Conservation (phyloP, 1,140 invertebrate genomes). For the Drosophila ironensis region DNA sequence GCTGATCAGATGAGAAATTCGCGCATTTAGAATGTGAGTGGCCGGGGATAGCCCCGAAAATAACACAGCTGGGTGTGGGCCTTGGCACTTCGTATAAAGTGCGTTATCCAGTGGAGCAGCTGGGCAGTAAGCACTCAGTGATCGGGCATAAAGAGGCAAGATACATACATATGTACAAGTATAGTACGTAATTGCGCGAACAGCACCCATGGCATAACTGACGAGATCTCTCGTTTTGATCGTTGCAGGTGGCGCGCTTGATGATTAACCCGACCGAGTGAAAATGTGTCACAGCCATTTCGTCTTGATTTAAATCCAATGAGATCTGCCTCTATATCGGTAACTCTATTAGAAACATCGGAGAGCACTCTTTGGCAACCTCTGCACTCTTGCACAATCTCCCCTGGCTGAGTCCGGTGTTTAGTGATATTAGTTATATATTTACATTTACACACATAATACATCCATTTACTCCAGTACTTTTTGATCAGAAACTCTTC, state of each 20-base stretch:
- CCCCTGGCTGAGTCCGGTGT: constrained; percentile 54
- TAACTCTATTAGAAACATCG: constrained; percentile 46
- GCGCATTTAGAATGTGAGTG: constrained; percentile 33
- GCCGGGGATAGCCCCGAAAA: constrained; percentile 54
- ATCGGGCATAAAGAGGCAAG: too few species aligned
- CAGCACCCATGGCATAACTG: neutral
- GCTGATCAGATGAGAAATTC: constrained; percentile 29
- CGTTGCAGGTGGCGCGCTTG: constrained; percentile 71
- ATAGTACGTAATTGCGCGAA: constrained; percentile 46
- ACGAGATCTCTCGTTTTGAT: constrained; percentile 9
- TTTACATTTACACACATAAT: constrained; percentile 42
- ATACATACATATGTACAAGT: too few species aligned
- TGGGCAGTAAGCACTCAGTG: too few species aligned
- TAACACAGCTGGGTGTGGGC: constrained; percentile 34
- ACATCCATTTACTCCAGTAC: constrained; percentile 20
- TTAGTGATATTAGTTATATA: constrained; percentile 79
- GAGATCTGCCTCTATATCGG: constrained; percentile 35
- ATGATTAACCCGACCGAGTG: constrained; percentile 21
- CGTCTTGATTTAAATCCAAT: constrained; percentile 26
- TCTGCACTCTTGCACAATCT: constrained; percentile 55
- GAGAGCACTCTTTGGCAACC: constrained; percentile 26
- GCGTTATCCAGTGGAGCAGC: constrained; percentile 48
- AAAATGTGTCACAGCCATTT: constrained; percentile 24
- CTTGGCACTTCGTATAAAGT: constrained; percentile 51
- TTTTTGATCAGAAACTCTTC: too few species aligned